Evolutionary conservation across 2,797 vertebrate species (phyloP).

Genomic region (Valencia hispanica): DNA sequence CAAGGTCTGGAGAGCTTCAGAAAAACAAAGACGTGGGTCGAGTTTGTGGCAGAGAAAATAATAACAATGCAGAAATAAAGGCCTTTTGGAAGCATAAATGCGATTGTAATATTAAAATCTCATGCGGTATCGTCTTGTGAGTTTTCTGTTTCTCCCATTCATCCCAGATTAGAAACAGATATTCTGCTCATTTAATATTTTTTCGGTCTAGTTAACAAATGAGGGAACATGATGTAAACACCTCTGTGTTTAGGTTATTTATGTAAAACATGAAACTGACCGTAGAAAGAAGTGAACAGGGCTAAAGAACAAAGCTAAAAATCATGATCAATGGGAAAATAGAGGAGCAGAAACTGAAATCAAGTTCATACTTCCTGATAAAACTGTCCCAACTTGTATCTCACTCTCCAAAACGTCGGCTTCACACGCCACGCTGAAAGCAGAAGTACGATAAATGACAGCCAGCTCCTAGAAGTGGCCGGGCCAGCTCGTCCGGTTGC

Average conservation of each 20-base stretch:
- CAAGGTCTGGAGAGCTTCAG: no score
- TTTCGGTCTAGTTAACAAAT: neutral
- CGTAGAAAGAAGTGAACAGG: no score
- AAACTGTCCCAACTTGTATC: neutral
- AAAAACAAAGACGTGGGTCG: no score
- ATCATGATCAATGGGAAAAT: neutral
- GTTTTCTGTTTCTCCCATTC: no score
- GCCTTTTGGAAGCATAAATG: no score
- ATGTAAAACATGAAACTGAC: conserved; percentile 4
- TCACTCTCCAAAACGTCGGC: neutral
- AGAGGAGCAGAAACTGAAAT: neutral
- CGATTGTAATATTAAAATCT: no score
- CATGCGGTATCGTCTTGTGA: no score
- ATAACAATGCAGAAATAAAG: no score
- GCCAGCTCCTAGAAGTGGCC: conserved; percentile 25
- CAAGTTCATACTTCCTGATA: neutral
- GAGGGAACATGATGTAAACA: neutral
- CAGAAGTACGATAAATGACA: conserved; percentile 7
- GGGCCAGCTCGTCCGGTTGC: conserved; percentile 53
- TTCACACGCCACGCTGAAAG: neutral
- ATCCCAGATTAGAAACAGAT: neutral
- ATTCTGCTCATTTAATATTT: neutral
- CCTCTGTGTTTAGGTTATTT: neutral
- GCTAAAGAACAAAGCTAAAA: conserved; percentile 1
- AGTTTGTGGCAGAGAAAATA: no score